Conservation (phyloP, 2,113 vertebrate species). For the Oreochromis spilurus region DNA sequence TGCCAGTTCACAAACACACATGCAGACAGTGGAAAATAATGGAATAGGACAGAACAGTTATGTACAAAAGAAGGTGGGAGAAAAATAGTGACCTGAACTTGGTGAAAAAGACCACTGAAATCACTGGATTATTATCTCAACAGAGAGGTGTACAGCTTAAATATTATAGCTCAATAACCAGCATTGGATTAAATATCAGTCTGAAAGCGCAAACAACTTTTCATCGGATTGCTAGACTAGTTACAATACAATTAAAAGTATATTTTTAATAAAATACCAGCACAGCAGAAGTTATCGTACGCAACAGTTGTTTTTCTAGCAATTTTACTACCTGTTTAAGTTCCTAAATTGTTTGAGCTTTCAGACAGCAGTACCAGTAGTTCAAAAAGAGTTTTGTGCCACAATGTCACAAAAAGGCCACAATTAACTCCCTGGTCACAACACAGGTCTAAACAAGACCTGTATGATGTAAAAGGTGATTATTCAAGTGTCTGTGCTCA, state of each 20-base stretch:
- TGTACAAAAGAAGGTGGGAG: not conserved
- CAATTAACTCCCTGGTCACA: not conserved
- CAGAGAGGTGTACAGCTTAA: not conserved
- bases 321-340: not conserved
- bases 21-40: not conserved
- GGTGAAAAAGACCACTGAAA: not conserved
- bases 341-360: not conserved
- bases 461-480: not conserved
- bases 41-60: not conserved
- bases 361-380: not conserved
- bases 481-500: not conserved
- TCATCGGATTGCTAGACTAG: not conserved
- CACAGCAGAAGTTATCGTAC: not conserved
- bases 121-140: not conserved
- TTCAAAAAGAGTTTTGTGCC: not conserved
- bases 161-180: not conserved
- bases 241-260: not conserved
- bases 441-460: not conserved
- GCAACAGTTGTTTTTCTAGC: not conserved
- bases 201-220: not conserved
- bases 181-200: not conserved
- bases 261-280: not conserved
- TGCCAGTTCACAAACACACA: conserved; percentile 3
- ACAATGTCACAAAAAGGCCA: conserved; percentile 4
- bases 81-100: not conserved